Evolutionary conservation across 2,888 invertebrate species (phyloP).

Genomic region (Cantharis flavilabris): DNA sequence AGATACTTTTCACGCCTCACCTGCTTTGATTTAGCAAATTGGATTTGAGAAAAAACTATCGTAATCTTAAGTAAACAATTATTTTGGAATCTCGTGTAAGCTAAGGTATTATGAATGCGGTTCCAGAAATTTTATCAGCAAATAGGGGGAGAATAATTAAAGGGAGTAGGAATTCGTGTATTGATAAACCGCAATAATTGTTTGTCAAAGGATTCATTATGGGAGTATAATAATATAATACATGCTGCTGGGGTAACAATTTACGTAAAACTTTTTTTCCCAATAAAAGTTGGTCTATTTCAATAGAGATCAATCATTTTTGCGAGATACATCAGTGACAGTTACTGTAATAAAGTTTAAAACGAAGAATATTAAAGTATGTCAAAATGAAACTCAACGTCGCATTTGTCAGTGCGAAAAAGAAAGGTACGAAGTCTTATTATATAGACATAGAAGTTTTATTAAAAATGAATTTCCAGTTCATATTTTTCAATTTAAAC

Average conservation of each 20-base stretch:
- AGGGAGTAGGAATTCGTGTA: neutral
- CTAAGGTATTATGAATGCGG: too few relatives aligned
- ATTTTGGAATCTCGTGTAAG: neutral
- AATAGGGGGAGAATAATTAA: neutral
- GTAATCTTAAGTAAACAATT: neutral
- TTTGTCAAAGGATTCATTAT: neutral
- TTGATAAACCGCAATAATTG: neutral
- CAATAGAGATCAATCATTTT: constrained; percentile 30
- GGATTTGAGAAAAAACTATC: neutral
- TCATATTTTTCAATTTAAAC: constrained; percentile 27
- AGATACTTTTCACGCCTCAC: neutral
- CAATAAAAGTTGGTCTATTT: constrained; percentile 24
- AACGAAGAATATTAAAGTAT: constrained; percentile 31
- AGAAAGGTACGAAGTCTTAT: constrained; percentile 25
- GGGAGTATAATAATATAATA: too few relatives aligned
- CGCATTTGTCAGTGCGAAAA: constrained; percentile 21
- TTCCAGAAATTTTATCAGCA: too few relatives aligned
- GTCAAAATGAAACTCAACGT: constrained; percentile 28
- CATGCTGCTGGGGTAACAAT: neutral
- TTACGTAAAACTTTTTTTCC: constrained; percentile 9
- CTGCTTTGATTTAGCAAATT: neutral
- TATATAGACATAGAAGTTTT: constrained; percentile 22
- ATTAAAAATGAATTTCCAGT: constrained; percentile 28
- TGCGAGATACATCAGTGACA: constrained; percentile 29
- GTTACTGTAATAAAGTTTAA: constrained; percentile 30